phyloP scores from a whole-genome alignment of 2,797 vertebrate genomes.

The Acrocephalus scirpaceus region DNA sequence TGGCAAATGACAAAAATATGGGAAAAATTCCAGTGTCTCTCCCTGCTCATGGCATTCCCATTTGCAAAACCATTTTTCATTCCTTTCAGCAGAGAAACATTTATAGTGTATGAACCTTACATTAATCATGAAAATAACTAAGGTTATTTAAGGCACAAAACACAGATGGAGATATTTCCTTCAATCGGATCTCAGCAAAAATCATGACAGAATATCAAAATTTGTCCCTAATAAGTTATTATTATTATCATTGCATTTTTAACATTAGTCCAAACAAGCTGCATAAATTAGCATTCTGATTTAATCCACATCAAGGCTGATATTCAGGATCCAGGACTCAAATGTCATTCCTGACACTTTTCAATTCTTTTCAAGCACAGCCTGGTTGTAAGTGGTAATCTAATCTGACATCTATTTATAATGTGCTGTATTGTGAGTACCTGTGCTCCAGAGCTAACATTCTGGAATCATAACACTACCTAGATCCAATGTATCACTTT shows the following conservation, averaged over 20 bases:
- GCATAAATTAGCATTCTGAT: background rate
- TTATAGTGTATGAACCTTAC: background rate
- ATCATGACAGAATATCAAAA: background rate
- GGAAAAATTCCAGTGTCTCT: slow-evolving; percentile 15
- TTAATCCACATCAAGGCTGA: background rate
- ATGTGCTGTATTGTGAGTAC: background rate
- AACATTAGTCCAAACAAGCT: background rate
- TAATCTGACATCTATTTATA: background rate
- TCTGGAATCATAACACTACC: background rate
- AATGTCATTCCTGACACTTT: background rate
- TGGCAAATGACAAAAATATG: slow-evolving; percentile 45
- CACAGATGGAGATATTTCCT: background rate
- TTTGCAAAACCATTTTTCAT: slow-evolving; percentile 25
- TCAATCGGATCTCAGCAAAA: background rate
- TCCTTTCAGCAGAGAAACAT: slow-evolving; percentile 41
- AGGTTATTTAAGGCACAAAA: background rate
- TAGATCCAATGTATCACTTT: background rate
- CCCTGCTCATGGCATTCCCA: background rate
- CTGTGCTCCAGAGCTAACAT: background rate
- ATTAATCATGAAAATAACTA: slow-evolving; percentile 4
- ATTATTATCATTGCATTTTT: background rate
- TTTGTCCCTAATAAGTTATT: background rate
- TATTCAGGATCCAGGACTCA: background rate
- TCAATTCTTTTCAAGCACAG: background rate
- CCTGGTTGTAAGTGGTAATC: background rate